Base-by-base conservation (phyloP, 2,797 vertebrate genomes). In the Microctenopoma lineatum region DNA sequence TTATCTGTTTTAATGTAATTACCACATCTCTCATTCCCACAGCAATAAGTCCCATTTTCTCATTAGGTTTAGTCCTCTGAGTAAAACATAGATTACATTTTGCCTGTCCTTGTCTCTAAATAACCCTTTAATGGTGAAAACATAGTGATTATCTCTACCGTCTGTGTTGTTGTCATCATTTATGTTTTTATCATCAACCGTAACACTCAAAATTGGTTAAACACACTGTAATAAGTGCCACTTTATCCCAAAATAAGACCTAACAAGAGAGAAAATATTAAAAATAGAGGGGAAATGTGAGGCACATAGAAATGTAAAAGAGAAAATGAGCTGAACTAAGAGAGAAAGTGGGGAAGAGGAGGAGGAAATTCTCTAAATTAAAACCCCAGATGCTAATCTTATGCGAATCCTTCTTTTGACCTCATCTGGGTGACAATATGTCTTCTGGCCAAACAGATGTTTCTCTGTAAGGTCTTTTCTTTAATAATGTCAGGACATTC, bases 371-470 rank as follows among this genome's bases (percentile, higher is more conserved):
- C 45, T 83, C 66, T 51, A 63, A 81, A 84, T 86, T 64, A 83
- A 85, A 85, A 87, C 32, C 58, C 25, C 73, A 81, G 81, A 89
- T 86, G 81, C 47, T 80, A 71, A 85, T 86, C 82, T 80, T 70
- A 39, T 38, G 75, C 74, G 75, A 80, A 74, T 79, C 79, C 54
- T 69, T 80, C 76, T 59, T 72, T 70, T 62, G 64, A 74, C 84
- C 86, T 84, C 85, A 85, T 86, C 72, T 86, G 83, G 57, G 65
- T 70, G 84, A 86, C 72, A 75, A 83, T 84, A 65, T 80, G 76
- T 75, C 90, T 77, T 39, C 66, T 0, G 63, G 87, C 87, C 82
- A 84, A 87, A 90, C 89, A 91, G 83, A 87, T 91, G 87, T 91
- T 91, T 83, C 76, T 84, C 79, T 57, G 57, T n/a, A 45, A 85